Evolutionary conservation across 2,797 vertebrate genomes (phyloP), one percentile per base, ranked within the genome.

Genomic region (Jordanella pulchra): DNA sequence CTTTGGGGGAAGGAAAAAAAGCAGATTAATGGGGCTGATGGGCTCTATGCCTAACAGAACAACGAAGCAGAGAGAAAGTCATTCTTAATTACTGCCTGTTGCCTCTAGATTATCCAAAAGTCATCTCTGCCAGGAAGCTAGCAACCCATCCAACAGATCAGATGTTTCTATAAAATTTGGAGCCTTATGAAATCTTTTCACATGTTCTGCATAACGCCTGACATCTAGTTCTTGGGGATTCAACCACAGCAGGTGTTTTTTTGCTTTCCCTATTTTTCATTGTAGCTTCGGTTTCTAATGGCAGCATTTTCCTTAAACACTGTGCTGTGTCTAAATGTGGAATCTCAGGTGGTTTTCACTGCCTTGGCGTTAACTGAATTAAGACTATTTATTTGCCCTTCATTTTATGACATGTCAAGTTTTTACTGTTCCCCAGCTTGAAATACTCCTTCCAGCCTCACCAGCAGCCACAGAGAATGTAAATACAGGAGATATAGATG

Each of bases 351-450:
- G 85, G 84, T 87, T 91, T n/a, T 88, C 79, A 81, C 56, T 65
- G 75, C 79, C 69, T 79, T 72, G 71, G 74, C 70, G 25, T 67
- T 83, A 89, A 92, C 81, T 81, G 83, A 93, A 90, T 91, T 87
- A 87, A 89, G 82, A 79, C 73, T 91, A 87, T 90, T 92, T 90
- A 85, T 81, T 72, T 83, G 87, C 80, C 82, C 81, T 83, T 84
- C 83, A 87, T 93, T 92, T 84, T 90, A 85, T 84, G 89, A 86
- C 88, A 88, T 83, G 81, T 88, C 82, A 80, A 90, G 89, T 90
- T 90, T 92, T 89, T 90, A 83, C 80, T 90, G 89, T 92, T 88
- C 89, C 81, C 81, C 89, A 87, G 91, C 86, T 91, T 91, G 91
- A 91, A 91, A 88, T 85, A 84, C 79, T 88, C 84, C 90, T 87